Base-by-base conservation (phyloP, 2,888 invertebrate genomes). In the Asteroscopus sphinx region DNA sequence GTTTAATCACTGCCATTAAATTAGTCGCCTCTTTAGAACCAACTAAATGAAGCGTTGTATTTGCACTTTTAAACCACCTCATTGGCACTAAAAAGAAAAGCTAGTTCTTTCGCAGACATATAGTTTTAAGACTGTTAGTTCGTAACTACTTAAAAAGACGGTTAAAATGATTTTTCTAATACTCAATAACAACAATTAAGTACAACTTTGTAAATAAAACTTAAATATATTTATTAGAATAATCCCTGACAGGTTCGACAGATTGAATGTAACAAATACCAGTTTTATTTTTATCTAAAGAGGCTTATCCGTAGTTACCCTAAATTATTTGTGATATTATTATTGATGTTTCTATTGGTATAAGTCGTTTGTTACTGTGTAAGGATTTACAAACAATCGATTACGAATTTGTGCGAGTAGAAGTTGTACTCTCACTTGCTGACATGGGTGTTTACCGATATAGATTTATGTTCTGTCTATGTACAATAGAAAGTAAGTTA, bases 311-410 rank as follows among this genome's bases (percentile, higher is more conserved):
- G 81, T 90, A 90, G 91, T 92, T 91, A 90, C 90, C 90, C 88
- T 93, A 93, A 93, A 91, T 93, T 92, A 93, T 92, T 91, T 89
- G 91, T 92, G 93, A 93, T 93, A 93, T 90, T 90, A 86, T 86
- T 86, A 87, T 85, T 77, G 83, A 87, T 81, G 83, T 83, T 82
- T 76, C 68, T 73, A 76, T 78, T 71, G 77, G 73, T 70, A 36
- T 68, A 61, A 68, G 75, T 74, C 65, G 67, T 72, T 68, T 62
- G 52, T 63, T 71, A 66, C 58, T 48, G 45, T 68, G 33, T 71
- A 59, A 66, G 60, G 59, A 65, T 63, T 66, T 53, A 68, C 62
- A 73, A 59, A 62, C 56, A 63, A 55, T 64, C 57, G 54, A 51
- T 56, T 53, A 46, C 48, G 55, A 49, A 70, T 72, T 55, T 40